These are phyloP conservation scores for Lasioglossum albipes DNA, from an alignment of 1,140 invertebrate genomes.

Conservation along the genomic window DNA sequence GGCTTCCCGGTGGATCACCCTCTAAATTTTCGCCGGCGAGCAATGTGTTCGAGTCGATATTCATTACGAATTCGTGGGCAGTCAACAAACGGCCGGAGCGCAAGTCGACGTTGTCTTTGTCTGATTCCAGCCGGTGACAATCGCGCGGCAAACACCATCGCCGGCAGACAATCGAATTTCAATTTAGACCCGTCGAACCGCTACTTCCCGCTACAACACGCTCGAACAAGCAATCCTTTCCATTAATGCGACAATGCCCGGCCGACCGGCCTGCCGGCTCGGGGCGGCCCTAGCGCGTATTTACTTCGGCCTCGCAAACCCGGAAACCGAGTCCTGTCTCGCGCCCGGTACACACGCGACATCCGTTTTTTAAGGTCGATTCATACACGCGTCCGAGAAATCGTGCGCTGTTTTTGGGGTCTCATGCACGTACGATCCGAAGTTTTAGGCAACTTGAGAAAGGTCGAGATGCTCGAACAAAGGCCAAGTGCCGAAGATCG, in stretches of 20 bases:
- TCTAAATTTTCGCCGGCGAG: too few species aligned
- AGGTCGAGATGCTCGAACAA: too few species aligned
- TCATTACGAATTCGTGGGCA: slow-evolving; percentile 60
- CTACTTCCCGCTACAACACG: slow-evolving; percentile 69
- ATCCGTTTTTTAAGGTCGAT: too few species aligned
- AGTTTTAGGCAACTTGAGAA: too few species aligned
- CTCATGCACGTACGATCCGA: too few species aligned
- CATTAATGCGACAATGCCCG: slow-evolving; percentile 75
- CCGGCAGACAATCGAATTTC: slow-evolving; percentile 77
- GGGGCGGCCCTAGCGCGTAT: slow-evolving; percentile 60
- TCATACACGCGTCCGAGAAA: too few species aligned
- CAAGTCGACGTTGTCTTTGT: slow-evolving; percentile 45
- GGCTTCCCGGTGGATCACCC: too few species aligned
- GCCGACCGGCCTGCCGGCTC: slow-evolving; percentile 59
- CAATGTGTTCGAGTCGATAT: slow-evolving; percentile 10
- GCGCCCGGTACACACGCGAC: neutral
- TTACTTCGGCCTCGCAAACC: slow-evolving; percentile 58
- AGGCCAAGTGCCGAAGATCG: too few species aligned
- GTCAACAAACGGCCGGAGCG: slow-evolving; percentile 39
- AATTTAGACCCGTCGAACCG: slow-evolving; percentile 76
- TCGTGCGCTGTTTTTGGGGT: too few species aligned
- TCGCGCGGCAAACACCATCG: slow-evolving; percentile 60
- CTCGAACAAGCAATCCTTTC: slow-evolving; percentile 77
- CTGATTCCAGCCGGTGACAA: slow-evolving; percentile 49
- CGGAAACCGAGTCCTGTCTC: slow-evolving; percentile 24